Evolutionary conservation across 2,113 vertebrate species (phyloP).

Genomic region (Mionectes macconnelli): DNA sequence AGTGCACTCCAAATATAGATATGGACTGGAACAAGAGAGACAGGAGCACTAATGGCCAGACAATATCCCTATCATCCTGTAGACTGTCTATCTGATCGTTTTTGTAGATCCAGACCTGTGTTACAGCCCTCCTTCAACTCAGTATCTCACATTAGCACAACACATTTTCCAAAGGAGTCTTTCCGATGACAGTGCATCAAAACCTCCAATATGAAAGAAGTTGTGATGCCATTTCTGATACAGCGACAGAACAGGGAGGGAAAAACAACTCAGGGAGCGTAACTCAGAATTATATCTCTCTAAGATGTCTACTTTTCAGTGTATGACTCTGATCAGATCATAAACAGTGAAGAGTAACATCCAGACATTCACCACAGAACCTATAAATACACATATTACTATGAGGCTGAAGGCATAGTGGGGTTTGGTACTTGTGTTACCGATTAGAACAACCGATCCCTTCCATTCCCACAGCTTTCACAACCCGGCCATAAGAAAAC

Average conservation of each 20-base stretch:
- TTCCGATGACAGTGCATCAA: neutral
- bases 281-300: neutral
- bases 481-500: neutral
- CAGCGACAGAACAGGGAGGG: neutral
- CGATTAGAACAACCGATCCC: neutral
- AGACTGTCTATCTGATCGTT: neutral
- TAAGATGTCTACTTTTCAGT: neutral
- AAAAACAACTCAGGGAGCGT: fast-evolving
- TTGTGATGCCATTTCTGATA: neutral
- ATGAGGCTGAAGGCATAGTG: neutral
- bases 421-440: neutral
- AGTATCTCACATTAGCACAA: neutral
- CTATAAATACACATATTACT: neutral
- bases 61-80: neutral
- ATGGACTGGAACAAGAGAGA: neutral
- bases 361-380: neutral
- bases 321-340: neutral
- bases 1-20: neutral
- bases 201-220: neutral
- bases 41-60: neutral
- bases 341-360: neutral
- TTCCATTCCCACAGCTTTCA: neutral
- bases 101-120: neutral
- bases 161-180: neutral
- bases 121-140: neutral